Conservation (phyloP, 2,888 invertebrate genomes). For the Caenorhabditis becei region DNA sequence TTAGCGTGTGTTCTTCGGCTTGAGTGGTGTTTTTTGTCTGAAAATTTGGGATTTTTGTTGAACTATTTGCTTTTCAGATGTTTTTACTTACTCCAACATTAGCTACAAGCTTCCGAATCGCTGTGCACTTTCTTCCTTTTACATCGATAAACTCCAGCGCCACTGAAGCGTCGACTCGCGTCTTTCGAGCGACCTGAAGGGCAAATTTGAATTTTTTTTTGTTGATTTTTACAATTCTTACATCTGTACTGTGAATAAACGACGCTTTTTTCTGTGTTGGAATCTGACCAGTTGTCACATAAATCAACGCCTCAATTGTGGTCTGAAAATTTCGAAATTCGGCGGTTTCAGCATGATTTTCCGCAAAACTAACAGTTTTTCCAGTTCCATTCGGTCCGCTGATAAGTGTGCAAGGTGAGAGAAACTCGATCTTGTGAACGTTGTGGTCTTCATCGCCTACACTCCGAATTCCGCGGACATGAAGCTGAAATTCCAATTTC, state of each 20-base stretch:
- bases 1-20: constrained; percentile 77
- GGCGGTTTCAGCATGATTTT: constrained; percentile 5
- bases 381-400: constrained; percentile 98
- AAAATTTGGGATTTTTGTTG: neutral
- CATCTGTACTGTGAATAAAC: constrained; percentile 87
- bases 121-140: constrained; percentile 86
- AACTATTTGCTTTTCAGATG: neutral
- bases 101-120: constrained; percentile 82
- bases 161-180: constrained; percentile 84
- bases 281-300: constrained; percentile 91
- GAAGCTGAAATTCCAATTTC: constrained; percentile 62
- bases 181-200: constrained; percentile 85
- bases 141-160: constrained; percentile 85
- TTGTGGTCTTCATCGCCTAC: constrained; percentile 67
- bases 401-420: constrained; percentile 92
- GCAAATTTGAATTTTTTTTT: neutral
- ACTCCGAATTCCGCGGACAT: constrained; percentile 88
- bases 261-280: constrained; percentile 88
- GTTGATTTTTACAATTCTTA: constrained; percentile 14
- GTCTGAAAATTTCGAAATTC: constrained; percentile 85
- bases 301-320: constrained; percentile 94
- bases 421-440: constrained; percentile 85
- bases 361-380: constrained; percentile 85
- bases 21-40: constrained; percentile 35
- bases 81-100: constrained; percentile 31